Base-by-base conservation (phyloP, 2,797 vertebrate species). In the Micromesistius poutassou region DNA sequence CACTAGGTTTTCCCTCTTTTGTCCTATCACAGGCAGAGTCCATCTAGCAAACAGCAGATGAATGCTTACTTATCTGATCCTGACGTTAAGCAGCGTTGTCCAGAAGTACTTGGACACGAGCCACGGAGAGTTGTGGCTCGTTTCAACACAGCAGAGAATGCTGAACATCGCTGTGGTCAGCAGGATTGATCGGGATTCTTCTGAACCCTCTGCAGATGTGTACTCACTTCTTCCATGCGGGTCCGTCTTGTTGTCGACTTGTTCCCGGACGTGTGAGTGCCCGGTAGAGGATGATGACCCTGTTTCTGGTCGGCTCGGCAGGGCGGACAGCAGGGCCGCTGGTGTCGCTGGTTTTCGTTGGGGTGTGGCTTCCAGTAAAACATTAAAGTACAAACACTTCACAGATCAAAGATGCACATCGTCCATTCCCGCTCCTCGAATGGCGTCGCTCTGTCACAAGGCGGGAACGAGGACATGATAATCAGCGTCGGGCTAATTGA, bases 401-500 rank as follows among this genome's bases (percentile, higher is more conserved):
- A 62, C 5, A 9, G 55, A 62, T 62, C 55, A 62, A 62, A 62
- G 55, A 25, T 8, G 22, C 0, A 9, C 50, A 9, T n/a, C 50
- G n/a, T 62, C 55, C 22, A 25, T 3, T 28, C 28, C 25, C 7
- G 3, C 36, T 38, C 25, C 25, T 9, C 10, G 16, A 75, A 33
- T 16, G 77, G 16, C 31, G 73, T 73, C 72, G 82, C 81, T 85
- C 80, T 85, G 80, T 80, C 83, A 84, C 81, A 50, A 84, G 79
- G 87, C 83, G 88, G 87, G 77, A 46, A 66, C 78, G 74, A 77
- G 78, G 82, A 80, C 79, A 82, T 82, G 78, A 73, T 81, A 83
- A 91, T 87, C 88, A 86, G 83, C 83, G 87, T 79, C 83, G 80
- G 80, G 79, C 81, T 89, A 79, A 87, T 71, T 82, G 80, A 83